Conservation (phyloP, 2,888 invertebrate species). For the Ditylenchus weischeri region DNA sequence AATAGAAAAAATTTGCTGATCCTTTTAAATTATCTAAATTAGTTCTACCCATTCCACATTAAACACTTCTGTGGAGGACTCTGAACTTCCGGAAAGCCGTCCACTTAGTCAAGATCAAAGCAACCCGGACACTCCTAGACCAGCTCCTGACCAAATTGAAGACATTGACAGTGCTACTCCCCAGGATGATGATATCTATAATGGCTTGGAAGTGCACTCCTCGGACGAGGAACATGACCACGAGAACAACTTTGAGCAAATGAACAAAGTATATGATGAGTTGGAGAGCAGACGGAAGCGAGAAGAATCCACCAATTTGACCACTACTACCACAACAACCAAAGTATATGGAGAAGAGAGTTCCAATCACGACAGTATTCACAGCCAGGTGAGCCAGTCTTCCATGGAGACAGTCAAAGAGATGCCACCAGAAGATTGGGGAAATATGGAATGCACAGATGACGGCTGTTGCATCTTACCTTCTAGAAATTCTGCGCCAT, state of each 20-base stretch:
- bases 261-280: not conserved
- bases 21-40: not conserved
- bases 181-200: not conserved
- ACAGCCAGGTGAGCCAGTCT: too few relatives aligned
- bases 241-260: not conserved
- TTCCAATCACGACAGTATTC: too few relatives aligned
- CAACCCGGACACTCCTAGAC: too few relatives aligned
- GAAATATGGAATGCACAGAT: too few relatives aligned
- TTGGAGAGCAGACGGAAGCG: not conserved
- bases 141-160: not conserved
- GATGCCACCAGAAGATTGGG: too few relatives aligned
- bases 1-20: too few relatives aligned
- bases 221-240: not conserved
- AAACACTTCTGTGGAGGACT: not conserved
- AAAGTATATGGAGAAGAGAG: too few relatives aligned
- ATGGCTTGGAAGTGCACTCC: not conserved
- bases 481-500: too few relatives aligned
- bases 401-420: too few relatives aligned
- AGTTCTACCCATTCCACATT: not conserved
- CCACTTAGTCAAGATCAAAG: not conserved
- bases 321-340: too few relatives aligned
- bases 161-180: constrained; percentile 1
- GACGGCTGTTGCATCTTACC: too few relatives aligned
- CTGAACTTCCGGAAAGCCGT: not conserved
- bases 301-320: too few relatives aligned